Evolutionary conservation across 2,113 vertebrate genomes (phyloP).

Genomic region (Crocuta crocuta): DNA sequence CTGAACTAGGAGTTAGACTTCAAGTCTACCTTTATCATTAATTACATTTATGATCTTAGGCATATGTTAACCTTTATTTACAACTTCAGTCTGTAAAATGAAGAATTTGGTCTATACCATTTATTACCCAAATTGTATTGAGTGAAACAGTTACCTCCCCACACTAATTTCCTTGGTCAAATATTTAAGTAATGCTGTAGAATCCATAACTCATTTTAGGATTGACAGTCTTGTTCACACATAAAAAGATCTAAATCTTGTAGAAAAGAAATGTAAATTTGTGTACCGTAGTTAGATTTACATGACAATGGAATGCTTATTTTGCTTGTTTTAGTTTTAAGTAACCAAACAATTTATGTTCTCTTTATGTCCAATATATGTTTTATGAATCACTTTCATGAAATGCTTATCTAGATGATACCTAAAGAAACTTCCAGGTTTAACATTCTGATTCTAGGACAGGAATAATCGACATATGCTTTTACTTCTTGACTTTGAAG

Average conservation of each 20-base stretch:
- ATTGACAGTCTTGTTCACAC: neutral
- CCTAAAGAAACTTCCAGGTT: neutral
- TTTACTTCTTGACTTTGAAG: conserved; percentile 52
- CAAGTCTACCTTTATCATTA: neutral
- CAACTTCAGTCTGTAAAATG: neutral
- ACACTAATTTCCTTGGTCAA: neutral
- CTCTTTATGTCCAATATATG: neutral
- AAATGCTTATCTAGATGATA: conserved; percentile 33
- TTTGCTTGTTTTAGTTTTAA: conserved; percentile 18
- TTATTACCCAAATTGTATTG: neutral
- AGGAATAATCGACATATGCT: neutral
- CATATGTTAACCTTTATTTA: neutral
- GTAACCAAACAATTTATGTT: neutral
- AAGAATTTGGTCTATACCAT: neutral
- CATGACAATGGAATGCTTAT: neutral
- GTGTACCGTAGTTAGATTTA: conserved; percentile 42
- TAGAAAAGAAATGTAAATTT: neutral
- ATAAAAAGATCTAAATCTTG: conserved; percentile 7
- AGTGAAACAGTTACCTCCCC: neutral
- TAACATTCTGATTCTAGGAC: conserved; percentile 18
- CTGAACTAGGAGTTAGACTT: neutral
- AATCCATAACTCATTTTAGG: conserved; percentile 22
- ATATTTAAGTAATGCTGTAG: conserved; percentile 40
- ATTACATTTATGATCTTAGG: neutral
- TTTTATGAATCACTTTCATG: conserved; percentile 21